Evolutionary conservation across 2,113 vertebrate genomes (phyloP).

Genomic region (Trinectes maculatus): DNA sequence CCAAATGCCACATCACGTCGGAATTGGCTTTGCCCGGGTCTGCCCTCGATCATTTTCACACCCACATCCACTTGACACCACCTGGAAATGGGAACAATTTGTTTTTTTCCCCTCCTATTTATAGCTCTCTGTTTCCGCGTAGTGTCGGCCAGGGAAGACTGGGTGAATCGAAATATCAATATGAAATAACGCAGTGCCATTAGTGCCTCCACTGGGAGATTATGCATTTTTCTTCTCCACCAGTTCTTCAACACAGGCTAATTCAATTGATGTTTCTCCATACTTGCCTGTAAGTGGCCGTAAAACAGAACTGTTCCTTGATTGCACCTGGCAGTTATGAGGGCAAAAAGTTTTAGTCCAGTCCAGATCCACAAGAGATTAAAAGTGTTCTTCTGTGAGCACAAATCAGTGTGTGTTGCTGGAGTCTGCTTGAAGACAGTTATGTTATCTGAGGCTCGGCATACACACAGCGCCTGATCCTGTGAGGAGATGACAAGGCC

Average conservation of each 20-base stretch:
- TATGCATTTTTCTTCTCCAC: conserved; percentile 9
- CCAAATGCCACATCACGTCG: conserved; percentile 56
- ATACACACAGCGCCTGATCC: conserved; percentile 33
- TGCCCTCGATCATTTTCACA: conserved; percentile 58
- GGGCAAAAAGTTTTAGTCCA: conserved; percentile 5
- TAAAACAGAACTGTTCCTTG: conserved; percentile 7
- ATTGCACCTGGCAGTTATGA: conserved; percentile 36
- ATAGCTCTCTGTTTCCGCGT: conserved; percentile 15
- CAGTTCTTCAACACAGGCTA: conserved; percentile 1
- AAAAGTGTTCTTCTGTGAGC: conserved; percentile 5
- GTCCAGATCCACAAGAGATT: conserved; percentile 28
- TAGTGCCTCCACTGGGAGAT: conserved; percentile 24
- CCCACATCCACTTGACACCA: conserved; percentile 27
- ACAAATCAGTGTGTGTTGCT: conserved; percentile 7
- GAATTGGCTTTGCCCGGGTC: conserved; percentile 10
- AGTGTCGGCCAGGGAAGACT: not conserved
- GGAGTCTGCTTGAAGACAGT: conserved; percentile 17
- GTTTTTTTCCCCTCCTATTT: conserved; percentile 46
- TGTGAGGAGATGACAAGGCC: conserved; percentile 43
- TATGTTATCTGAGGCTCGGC: conserved; percentile 42
- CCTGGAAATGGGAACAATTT: conserved; percentile 44
- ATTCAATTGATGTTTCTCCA: conserved; percentile 10
- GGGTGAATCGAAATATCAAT: not conserved
- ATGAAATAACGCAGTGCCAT: conserved; percentile 12
- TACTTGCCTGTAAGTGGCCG: not conserved